phyloP scores from a whole-genome alignment of 2,888 invertebrate species.

The Aproaerema taeniolella region DNA sequence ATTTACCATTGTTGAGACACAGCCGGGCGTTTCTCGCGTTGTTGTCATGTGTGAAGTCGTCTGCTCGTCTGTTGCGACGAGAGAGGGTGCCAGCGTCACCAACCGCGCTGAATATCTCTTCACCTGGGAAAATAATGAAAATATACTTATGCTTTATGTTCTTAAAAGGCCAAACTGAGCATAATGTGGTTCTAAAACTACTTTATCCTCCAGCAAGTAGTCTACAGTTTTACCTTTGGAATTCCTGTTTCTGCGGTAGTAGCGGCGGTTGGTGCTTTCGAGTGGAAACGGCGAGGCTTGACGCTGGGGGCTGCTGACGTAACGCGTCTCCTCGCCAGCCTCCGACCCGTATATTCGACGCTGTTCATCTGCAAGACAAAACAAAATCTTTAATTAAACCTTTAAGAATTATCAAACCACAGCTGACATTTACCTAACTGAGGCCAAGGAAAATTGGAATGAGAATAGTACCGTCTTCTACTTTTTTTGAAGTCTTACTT shows the following conservation, averaged over 20 bases:
- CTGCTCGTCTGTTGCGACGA: constrained; percentile 49
- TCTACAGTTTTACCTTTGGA: constrained; percentile 58
- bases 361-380: constrained; percentile 70
- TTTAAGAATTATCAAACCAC: too few relatives aligned
- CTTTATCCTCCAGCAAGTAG: too few relatives aligned
- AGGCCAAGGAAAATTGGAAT: too few relatives aligned
- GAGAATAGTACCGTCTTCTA: too few relatives aligned
- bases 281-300: constrained; percentile 84
- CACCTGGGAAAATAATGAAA: constrained; percentile 37
- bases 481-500: too few relatives aligned
- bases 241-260: constrained; percentile 60
- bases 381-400: constrained; percentile 21
- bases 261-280: constrained; percentile 81
- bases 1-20: constrained; percentile 61
- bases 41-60: constrained; percentile 60
- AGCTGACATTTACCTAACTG: too few relatives aligned
- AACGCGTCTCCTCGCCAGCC: constrained; percentile 78
- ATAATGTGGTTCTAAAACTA: too few relatives aligned
- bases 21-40: constrained; percentile 53
- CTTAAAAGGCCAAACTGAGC: neutral
- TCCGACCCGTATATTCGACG: constrained; percentile 86
- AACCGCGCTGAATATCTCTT: constrained; percentile 61
- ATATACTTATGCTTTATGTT: neutral
- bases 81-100: constrained; percentile 51
- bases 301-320: constrained; percentile 77